phyloP scores from a whole-genome alignment of 2,113 vertebrate species.

The Anhinga rufa region DNA sequence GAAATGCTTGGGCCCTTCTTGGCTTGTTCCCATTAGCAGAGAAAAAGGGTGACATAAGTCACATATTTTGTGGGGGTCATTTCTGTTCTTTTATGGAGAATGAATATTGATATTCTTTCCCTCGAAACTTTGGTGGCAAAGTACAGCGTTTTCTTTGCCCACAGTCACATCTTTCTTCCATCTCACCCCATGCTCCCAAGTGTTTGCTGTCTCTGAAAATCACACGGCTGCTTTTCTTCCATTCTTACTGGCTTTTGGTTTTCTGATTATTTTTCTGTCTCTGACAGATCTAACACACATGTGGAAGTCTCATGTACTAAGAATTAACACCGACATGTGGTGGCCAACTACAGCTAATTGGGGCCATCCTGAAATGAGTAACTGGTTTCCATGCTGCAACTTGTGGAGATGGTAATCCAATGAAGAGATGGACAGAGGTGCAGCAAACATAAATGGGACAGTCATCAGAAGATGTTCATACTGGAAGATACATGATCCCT shows the following conservation, averaged over 20 bases:
- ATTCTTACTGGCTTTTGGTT: background rate
- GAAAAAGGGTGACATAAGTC: background rate
- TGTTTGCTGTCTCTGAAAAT: background rate
- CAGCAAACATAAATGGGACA: background rate
- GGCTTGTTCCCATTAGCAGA: background rate
- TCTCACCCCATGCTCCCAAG: background rate
- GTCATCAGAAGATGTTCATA: background rate
- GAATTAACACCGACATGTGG: background rate
- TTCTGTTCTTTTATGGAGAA: background rate
- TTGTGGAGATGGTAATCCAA: background rate
- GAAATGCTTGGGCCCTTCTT: background rate
- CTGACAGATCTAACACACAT: background rate
- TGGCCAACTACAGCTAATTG: background rate
- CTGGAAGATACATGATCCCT: background rate
- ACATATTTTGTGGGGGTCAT: background rate
- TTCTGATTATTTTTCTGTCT: background rate
- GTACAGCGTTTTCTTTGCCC: fast-evolving
- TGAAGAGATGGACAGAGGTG: background rate
- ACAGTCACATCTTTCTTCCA: background rate
- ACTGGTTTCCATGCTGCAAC: background rate
- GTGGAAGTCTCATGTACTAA: background rate
- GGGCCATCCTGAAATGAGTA: background rate
- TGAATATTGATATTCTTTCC: background rate
- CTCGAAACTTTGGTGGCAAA: background rate
- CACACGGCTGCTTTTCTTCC: background rate